These are phyloP conservation scores for Gymnoscopelus microlampas DNA, from an alignment of 2,797 vertebrate species.

Conservation along the genomic window DNA sequence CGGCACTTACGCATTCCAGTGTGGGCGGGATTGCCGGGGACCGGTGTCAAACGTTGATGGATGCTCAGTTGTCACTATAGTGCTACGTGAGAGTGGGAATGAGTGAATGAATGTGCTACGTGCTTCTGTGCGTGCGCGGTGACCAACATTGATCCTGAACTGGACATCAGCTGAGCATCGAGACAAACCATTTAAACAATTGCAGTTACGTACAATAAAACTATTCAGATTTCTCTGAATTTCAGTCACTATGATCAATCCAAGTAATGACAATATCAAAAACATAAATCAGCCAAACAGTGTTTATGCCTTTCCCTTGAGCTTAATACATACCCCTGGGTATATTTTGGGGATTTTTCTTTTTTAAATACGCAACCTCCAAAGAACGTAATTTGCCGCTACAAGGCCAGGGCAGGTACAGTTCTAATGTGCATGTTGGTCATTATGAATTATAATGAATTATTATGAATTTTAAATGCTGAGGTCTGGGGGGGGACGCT, in stretches of 20 bases:
- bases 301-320: conserved; percentile 6
- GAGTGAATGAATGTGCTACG: conserved; percentile 10
- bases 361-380: conserved; percentile 22
- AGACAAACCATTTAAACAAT: too few species aligned
- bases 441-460: conserved; percentile 63
- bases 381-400: conserved; percentile 31
- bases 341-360: conserved; percentile 13
- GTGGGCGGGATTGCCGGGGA: too few species aligned
- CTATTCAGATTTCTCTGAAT: too few species aligned
- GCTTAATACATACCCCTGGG: conserved; percentile 9
- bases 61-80: conserved; percentile 14
- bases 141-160: too few species aligned
- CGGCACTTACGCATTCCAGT: too few species aligned
- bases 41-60: too few species aligned
- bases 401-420: conserved; percentile 48
- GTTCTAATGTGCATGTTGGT: conserved; percentile 46
- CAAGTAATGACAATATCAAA: not conserved
- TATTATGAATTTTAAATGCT: conserved; percentile 35
- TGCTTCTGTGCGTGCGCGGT: not conserved
- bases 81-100: conserved; percentile 33
- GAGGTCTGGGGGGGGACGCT: conserved; percentile 57
- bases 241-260: too few species aligned
- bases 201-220: too few species aligned
- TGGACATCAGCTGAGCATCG: too few species aligned
- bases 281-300: conserved; percentile 7